Conservation (phyloP, 2,888 invertebrate genomes). For the Tipula vernalis region DNA sequence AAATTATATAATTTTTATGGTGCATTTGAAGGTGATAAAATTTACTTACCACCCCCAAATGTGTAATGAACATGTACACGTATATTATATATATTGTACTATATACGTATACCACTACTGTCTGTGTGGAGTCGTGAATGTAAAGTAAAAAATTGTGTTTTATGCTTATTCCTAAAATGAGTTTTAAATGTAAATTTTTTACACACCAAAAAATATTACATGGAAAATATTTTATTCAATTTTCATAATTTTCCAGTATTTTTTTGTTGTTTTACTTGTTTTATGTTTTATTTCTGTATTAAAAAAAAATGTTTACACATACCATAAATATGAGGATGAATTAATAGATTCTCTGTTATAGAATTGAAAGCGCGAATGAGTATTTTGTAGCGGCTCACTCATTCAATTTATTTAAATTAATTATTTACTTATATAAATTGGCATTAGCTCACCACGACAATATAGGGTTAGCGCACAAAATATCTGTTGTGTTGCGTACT, state of each 20-base stretch:
- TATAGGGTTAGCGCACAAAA: too few relatives aligned
- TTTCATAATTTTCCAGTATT: neutral
- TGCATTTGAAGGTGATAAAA: neutral
- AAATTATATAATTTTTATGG: neutral
- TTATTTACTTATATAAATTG: too few relatives aligned
- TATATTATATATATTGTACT: neutral
- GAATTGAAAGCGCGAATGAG: neutral
- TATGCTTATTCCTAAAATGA: neutral
- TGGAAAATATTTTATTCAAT: neutral
- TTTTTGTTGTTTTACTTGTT: neutral
- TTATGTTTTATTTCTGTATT: neutral
- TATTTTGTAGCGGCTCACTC: too few relatives aligned
- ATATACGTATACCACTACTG: neutral
- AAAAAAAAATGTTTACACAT: neutral
- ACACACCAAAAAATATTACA: neutral
- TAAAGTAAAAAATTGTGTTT: neutral
- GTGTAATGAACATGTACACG: neutral
- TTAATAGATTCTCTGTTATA: neutral
- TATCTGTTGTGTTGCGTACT: too few relatives aligned
- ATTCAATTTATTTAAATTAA: too few relatives aligned
- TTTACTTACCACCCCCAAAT: neutral
- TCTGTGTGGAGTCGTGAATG: neutral
- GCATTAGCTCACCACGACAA: too few relatives aligned
- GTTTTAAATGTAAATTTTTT: neutral
- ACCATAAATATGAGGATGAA: neutral